phyloP scores from a whole-genome alignment of 2,113 vertebrate species.

The Melanerpes aurifrons region DNA sequence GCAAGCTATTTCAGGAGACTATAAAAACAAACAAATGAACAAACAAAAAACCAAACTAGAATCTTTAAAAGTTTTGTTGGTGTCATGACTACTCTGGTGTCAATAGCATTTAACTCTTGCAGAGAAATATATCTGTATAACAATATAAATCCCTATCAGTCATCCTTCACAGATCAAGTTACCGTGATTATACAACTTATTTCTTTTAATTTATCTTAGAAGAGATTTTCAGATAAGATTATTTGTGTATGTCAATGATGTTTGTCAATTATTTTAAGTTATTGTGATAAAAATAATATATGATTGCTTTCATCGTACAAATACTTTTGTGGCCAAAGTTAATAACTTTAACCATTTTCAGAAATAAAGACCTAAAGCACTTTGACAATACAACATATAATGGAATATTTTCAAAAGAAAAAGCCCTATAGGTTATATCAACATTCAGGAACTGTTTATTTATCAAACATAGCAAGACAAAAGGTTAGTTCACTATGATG shows the following conservation, averaged over 20 bases:
- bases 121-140: background rate
- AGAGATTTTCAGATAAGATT: background rate
- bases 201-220: background rate
- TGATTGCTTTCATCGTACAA: background rate
- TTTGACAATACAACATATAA: slow-evolving; percentile 4
- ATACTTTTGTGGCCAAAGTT: background rate
- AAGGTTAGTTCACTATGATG: background rate
- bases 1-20: no score
- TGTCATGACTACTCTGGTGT: background rate
- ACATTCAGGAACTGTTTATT: background rate
- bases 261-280: background rate
- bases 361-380: slow-evolving; percentile 28
- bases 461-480: background rate
- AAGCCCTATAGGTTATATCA: background rate
- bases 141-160: background rate
- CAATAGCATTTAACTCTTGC: background rate
- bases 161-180: background rate
- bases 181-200: background rate
- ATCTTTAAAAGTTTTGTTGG: background rate
- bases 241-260: background rate
- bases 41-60: background rate
- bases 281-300: background rate
- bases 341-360: background rate
- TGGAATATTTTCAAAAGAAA: slow-evolving; percentile 29
- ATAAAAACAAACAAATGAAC: no score